A percentile compares a stretch with the other conserved stretches of the same genome.
These are phyloP conservation scores for Zaprionus nigranus DNA, from an alignment of 1,140 invertebrate genomes.

Conservation along the genomic window DNA sequence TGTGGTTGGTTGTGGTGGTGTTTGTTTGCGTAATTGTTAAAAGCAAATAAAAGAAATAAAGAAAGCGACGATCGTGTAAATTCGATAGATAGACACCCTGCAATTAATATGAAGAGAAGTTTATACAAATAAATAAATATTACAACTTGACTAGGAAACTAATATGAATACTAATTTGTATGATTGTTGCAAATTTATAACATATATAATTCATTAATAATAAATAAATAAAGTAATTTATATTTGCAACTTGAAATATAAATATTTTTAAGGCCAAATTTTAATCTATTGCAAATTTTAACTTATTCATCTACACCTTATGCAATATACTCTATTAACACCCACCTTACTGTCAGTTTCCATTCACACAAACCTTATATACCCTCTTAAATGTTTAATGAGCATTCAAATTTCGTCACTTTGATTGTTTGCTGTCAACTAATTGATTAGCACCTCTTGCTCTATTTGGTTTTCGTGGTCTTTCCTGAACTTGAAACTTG, in stretches of 20 bases:
- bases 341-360: no score
- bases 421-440: slow-evolving; percentile 42
- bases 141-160: background rate
- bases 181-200: no score
- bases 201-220: no score
- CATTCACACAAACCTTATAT: background rate
- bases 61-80: background rate
- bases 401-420: slow-evolving; percentile 63
- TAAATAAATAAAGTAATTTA: no score
- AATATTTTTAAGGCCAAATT: no score
- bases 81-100: background rate
- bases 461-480: slow-evolving; percentile 19
- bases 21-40: slow-evolving; percentile 75
- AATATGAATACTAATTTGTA: no score
- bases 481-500: slow-evolving; percentile 9
- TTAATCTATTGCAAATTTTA: no score
- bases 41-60: slow-evolving; percentile 19
- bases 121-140: no score
- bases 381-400: background rate
- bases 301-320: no score
- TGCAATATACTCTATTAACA: no score
- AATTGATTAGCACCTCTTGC: slow-evolving; percentile 44
- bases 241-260: no score
- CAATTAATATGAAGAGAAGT: background rate
- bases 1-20: slow-evolving; percentile 47